Evolutionary conservation across 2,888 invertebrate genomes (phyloP).

Genomic region (Drosophila greeni): DNA sequence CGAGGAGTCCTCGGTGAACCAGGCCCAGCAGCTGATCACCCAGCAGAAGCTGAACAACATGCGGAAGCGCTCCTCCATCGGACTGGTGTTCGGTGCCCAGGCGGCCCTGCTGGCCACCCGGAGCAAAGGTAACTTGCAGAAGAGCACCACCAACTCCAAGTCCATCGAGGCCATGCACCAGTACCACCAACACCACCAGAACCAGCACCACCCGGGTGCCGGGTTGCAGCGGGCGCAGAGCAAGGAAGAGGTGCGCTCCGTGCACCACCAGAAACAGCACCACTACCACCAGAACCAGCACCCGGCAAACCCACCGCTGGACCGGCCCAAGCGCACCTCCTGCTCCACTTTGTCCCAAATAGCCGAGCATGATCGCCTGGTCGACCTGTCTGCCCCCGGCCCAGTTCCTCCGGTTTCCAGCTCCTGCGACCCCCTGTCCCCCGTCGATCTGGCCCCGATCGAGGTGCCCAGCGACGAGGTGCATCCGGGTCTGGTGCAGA

Average conservation of each 20-base stretch:
- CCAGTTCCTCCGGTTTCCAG: constrained; percentile 16
- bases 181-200: constrained; percentile 43
- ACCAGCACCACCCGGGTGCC: constrained; percentile 35
- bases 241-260: constrained; percentile 80
- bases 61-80: constrained; percentile 78
- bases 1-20: constrained; percentile 88
- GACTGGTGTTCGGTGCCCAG: constrained; percentile 78
- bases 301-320: constrained; percentile 74
- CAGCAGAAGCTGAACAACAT: constrained; percentile 75
- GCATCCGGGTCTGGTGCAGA: constrained; percentile 81
- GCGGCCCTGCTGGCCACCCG: constrained; percentile 78
- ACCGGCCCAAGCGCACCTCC: constrained; percentile 81
- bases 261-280: constrained; percentile 77
- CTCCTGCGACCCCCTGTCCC: constrained; percentile 70
- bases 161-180: constrained; percentile 74
- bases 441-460: constrained; percentile 77
- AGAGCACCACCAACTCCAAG: constrained; percentile 73
- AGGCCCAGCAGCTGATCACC: constrained; percentile 78
- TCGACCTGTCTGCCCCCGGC: constrained; percentile 52
- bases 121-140: constrained; percentile 75
- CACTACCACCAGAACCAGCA: constrained; percentile 57
- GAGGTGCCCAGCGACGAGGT: constrained; percentile 75
- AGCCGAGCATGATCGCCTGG: constrained; percentile 70
- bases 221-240: constrained; percentile 66
- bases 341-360: constrained; percentile 75